Evolutionary conservation across 2,888 invertebrate species (phyloP).

Genomic region (Endotricha flammealis): DNA sequence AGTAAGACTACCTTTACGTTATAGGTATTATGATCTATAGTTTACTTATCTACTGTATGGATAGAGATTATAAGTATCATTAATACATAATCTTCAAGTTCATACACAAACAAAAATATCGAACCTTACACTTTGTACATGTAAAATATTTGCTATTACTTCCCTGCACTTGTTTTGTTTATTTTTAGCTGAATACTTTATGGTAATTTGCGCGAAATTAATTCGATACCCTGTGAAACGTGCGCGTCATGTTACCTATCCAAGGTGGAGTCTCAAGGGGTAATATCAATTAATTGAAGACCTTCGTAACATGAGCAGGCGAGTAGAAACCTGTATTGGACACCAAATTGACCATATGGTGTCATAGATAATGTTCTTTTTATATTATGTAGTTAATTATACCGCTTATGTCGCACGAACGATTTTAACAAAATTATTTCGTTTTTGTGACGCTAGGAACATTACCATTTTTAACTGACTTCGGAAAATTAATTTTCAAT

Average conservation of each 20-base stretch:
- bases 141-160: conserved; percentile 10
- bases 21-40: too few species aligned
- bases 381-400: too few species aligned
- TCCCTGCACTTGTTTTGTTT: neutral
- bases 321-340: conserved; percentile 52
- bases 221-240: conserved; percentile 46
- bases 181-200: conserved; percentile 7
- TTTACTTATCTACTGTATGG: too few species aligned
- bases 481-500: too few species aligned
- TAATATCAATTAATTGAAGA: conserved; percentile 70
- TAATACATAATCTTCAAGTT: too few species aligned
- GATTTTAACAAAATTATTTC: too few species aligned
- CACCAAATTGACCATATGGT: conserved; percentile 56
- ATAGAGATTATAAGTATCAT: too few species aligned
- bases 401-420: too few species aligned
- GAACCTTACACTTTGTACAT: conserved; percentile 10
- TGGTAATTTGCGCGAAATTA: conserved; percentile 13
- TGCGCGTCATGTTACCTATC: conserved; percentile 36
- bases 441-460: too few species aligned
- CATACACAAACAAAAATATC: conserved; percentile 3
- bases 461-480: too few species aligned
- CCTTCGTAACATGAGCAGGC: conserved; percentile 50
- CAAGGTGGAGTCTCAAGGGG: conserved; percentile 36
- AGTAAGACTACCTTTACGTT: too few species aligned
- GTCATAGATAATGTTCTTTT: conserved; percentile 27